Conservation (phyloP, 1,140 invertebrate genomes). For the Caenorhabditis latens region DNA sequence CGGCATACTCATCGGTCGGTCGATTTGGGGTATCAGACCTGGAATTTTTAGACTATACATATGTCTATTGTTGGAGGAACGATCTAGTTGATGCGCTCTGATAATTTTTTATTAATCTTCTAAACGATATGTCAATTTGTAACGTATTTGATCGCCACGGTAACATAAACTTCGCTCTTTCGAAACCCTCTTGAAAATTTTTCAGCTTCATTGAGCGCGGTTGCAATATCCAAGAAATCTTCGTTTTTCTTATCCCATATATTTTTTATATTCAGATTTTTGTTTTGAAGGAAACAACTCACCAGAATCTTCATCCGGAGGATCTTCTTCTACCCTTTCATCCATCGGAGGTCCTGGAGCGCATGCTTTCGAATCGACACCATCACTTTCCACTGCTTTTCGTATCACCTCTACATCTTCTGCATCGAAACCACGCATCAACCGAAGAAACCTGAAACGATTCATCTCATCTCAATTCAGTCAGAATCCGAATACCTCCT, state of each 20-base stretch:
- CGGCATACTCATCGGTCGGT: constrained; percentile 76
- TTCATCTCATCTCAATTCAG: neutral
- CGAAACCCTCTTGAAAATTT: too few relatives aligned
- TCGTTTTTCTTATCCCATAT: too few relatives aligned
- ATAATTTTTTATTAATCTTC: too few relatives aligned
- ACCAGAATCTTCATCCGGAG: constrained; percentile 64
- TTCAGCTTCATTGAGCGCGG: too few relatives aligned
- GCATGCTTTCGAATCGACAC: constrained; percentile 68
- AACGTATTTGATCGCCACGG: too few relatives aligned
- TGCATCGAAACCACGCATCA: constrained; percentile 77
- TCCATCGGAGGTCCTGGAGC: constrained; percentile 77
- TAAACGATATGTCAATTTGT: too few relatives aligned
- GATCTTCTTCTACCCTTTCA: constrained; percentile 71
- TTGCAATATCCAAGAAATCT: too few relatives aligned
- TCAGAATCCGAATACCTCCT: constrained; percentile 60
- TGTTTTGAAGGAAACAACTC: neutral
- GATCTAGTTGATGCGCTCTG: too few relatives aligned
- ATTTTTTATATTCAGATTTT: too few relatives aligned
- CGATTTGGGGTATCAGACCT: constrained; percentile 77
- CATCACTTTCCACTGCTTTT: constrained; percentile 68
- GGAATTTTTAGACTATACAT: constrained; percentile 61
- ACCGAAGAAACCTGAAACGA: constrained; percentile 70
- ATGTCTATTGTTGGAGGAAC: neutral
- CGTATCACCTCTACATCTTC: constrained; percentile 76
- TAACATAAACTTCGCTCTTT: too few relatives aligned